Base-by-base conservation (phyloP, 1,140 invertebrate species). In the Zaprionus taronus region DNA sequence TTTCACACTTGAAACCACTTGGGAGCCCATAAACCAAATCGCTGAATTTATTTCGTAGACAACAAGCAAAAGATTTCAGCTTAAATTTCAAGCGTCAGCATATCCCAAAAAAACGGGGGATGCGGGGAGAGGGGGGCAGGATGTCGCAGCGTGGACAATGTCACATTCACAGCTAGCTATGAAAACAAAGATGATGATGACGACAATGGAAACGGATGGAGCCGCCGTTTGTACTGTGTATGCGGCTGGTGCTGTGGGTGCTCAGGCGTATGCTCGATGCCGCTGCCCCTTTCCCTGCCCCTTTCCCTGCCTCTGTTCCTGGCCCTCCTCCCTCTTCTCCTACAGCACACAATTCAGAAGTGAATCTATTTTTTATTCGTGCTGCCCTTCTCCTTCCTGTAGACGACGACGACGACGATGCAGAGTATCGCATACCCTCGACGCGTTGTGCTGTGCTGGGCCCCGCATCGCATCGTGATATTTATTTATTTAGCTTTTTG, bases 401-500 rank as follows among this genome's bases (percentile, higher is more conserved):
- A 9, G 26, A 41, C 38, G 38, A 41, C 38, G 26, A 41, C 38
- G 38, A 41, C 38, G 38, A 41, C n/a, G n/a, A 44, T 5, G 41
- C 53, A 28, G 26, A n/a, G 41, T 22, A 5, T 51, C 20, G 17
- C 36, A 58, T 55, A 49, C 63, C 53, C 55, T 34, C 26, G n/a
- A 28, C 64, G 36, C 53, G 55, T 28, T 60, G 14, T 51, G 28
- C 17, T 20, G 24, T 51, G 38, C 63, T 51, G 11, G 22, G 56
- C 22, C 36, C 41, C 61, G 77, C 77, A 64, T 63, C 51, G 60
- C 67, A 64, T 81, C 38, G 74, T 79, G 66, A 79, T 90, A 90
- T 89, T 89, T 89, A 89, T 89, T 89, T 89, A 89, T 89, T 90
- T 89, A 89, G 84, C 79, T 81, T 79, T 80, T 77, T 77, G 72